A percentile compares a stretch with the other conserved stretches of the same genome.
Evolutionary conservation across 2,888 invertebrate genomes (phyloP).

Genomic region (Protula sp.): DNA sequence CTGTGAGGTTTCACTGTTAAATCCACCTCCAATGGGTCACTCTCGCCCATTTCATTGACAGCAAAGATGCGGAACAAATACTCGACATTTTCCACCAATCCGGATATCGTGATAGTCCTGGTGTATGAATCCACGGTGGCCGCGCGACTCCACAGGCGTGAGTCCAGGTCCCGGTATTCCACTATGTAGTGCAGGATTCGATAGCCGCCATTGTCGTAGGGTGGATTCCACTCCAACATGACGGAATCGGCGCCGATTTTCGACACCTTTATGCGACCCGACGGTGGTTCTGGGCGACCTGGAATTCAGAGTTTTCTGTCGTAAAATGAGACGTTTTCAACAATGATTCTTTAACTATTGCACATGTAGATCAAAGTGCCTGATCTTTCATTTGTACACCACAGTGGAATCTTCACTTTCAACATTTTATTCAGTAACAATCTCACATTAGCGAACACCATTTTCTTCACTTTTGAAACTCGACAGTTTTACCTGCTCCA

Average conservation of each 20-base stretch:
- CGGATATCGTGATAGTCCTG: constrained; percentile 13
- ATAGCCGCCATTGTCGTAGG: constrained; percentile 50
- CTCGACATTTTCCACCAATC: constrained; percentile 39
- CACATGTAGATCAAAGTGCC: too few relatives aligned
- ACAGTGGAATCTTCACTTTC: too few relatives aligned
- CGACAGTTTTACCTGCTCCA: too few relatives aligned
- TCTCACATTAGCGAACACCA: too few relatives aligned
- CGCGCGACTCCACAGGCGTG: constrained; percentile 16
- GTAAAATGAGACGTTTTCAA: too few relatives aligned
- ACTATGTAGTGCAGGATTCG: constrained; percentile 29
- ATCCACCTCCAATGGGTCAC: constrained; percentile 23
- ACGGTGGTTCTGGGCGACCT: constrained; percentile 21
- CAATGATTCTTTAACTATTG: too few relatives aligned
- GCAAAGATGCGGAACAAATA: constrained; percentile 50
- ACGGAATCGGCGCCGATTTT: constrained; percentile 66
- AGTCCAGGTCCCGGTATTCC: constrained; percentile 27
- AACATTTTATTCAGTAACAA: too few relatives aligned
- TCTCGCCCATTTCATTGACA: constrained; percentile 18
- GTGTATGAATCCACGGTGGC: constrained; percentile 16
- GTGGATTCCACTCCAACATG: constrained; percentile 77
- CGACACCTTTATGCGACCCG: constrained; percentile 19
- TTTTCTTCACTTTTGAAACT: too few relatives aligned
- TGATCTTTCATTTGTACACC: too few relatives aligned
- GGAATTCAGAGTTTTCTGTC: constrained; percentile 2
- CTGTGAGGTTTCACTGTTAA: constrained; percentile 15